Evolutionary conservation across 35 echinoderm and acorn worm genomes (phyloP).

Genomic region (Apostichopus parvimensis): DNA sequence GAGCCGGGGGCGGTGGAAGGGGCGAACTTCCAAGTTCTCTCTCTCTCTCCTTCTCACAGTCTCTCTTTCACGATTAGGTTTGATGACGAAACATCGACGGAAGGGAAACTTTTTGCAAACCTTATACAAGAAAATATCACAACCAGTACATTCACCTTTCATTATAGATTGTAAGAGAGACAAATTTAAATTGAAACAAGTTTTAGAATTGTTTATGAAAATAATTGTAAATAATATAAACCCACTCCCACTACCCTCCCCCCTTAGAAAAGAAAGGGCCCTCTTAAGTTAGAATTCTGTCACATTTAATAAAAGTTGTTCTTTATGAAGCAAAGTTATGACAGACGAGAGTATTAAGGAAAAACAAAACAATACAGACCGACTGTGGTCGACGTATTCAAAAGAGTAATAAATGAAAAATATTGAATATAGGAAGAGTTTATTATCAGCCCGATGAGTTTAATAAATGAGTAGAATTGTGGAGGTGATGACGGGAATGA

Average conservation of each 20-base stretch:
- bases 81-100: background rate
- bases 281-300: background rate
- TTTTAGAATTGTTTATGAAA: background rate
- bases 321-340: background rate
- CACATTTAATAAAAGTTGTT: background rate
- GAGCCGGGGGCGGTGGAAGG: conserved; percentile 6
- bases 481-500: background rate
- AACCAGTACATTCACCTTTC: conserved; percentile 2
- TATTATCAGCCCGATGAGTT: background rate
- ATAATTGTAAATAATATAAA: too few relatives aligned
- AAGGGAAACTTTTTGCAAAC: too few relatives aligned
- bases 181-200: background rate
- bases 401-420: conserved; percentile 1
- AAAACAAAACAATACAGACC: background rate
- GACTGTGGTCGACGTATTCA: background rate
- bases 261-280: too few relatives aligned
- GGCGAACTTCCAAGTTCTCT: background rate
- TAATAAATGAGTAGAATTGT: background rate
- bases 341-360: background rate
- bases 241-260: background rate
- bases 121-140: background rate
- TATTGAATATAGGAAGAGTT: background rate
- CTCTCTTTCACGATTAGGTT: background rate
- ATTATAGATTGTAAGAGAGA: background rate
- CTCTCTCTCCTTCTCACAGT: background rate